Base-by-base conservation (phyloP, 1,140 invertebrate species). In the Ostrea denselamellosa region DNA sequence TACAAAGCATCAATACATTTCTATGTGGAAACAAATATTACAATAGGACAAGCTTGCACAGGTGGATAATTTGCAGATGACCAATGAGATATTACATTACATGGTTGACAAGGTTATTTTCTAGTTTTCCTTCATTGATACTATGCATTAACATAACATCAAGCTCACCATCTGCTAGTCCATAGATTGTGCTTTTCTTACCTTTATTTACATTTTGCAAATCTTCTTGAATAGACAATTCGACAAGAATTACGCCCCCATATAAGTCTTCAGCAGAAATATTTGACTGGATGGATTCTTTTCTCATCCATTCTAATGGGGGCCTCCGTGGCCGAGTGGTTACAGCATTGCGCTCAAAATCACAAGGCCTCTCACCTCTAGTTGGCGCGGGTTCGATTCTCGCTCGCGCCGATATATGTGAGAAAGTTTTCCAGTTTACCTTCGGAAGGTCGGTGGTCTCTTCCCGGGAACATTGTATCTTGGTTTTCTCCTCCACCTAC, bases 151-250 rank as follows among this genome's bases (percentile, higher is more conserved):
- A 10, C 58, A 84, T 83, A 3, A 65, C 82, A 51, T 89, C 85
- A 17, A 25, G 14, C 25, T 85, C 90, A 51, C 85, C 4, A 22
- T 90, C 88, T 8, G 19, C 25, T 10, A 89, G 65, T 8, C 86
- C 90, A 44, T 19, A 44, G 17, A 90, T 25, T n/a, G 54, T 51
- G 54, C 44, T 82, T 14, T n/a, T 81, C 62, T 86, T 85, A 25
- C 85, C 68, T 81, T 85, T 19, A 28, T 88, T 86, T 22, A 53
- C 53, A 17, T 88, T 86, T 84, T 90, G 90, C 14, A 89, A 17
- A 62, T 89, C 88, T 19, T 82, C 84, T 58, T 90, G 90, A 5
- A 90, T 88, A 2, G 88, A 19, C 90, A 89, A 88, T 86, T 90
- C 86, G 68, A 89, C 88, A 3, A 90, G 62, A n/a, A 88, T 71